These are phyloP conservation scores for Drosophila truncata DNA, from an alignment of 1,140 invertebrate genomes.

Conservation along the genomic window DNA sequence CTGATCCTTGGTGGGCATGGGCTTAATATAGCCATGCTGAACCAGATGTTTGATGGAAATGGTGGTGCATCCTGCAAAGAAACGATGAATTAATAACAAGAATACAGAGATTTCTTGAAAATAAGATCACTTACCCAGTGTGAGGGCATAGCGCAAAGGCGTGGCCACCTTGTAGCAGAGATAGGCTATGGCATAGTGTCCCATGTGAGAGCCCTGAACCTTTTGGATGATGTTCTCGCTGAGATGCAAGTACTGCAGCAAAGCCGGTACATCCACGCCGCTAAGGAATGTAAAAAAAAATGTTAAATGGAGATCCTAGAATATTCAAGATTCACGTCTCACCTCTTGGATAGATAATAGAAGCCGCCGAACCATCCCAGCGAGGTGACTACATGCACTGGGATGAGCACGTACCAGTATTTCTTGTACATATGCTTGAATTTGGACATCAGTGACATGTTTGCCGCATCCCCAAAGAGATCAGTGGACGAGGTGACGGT, in stretches of 20 bases:
- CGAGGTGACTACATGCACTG: conserved; percentile 95
- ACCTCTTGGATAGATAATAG: conserved; percentile 95
- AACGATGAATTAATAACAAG: neutral
- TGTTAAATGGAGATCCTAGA: no score
- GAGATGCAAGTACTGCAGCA: conserved; percentile 91
- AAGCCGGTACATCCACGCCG: conserved; percentile 93
- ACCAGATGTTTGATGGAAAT: conserved; percentile 89
- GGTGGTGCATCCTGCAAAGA: conserved; percentile 88
- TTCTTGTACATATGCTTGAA: conserved; percentile 97
- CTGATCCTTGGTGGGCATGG: conserved; percentile 87
- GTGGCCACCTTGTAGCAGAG: conserved; percentile 96
- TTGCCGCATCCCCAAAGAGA: conserved; percentile 77
- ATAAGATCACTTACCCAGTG: conserved; percentile 89
- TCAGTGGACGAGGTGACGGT: conserved; percentile 55
- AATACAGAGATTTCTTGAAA: neutral
- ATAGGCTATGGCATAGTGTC: conserved; percentile 95
- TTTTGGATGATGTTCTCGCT: conserved; percentile 91
- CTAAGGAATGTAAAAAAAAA: conserved; percentile 69
- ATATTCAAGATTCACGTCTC: conserved; percentile 52
- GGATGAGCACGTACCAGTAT: conserved; percentile 97
- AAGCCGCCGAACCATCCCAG: conserved; percentile 93
- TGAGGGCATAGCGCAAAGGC: conserved; percentile 95
- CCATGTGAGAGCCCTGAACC: conserved; percentile 91
- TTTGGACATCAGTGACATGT: conserved; percentile 89
- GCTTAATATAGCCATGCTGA: conserved; percentile 88